phyloP scores from a whole-genome alignment of 2,888 invertebrate genomes.

The Drosophila kuntzei region DNA sequence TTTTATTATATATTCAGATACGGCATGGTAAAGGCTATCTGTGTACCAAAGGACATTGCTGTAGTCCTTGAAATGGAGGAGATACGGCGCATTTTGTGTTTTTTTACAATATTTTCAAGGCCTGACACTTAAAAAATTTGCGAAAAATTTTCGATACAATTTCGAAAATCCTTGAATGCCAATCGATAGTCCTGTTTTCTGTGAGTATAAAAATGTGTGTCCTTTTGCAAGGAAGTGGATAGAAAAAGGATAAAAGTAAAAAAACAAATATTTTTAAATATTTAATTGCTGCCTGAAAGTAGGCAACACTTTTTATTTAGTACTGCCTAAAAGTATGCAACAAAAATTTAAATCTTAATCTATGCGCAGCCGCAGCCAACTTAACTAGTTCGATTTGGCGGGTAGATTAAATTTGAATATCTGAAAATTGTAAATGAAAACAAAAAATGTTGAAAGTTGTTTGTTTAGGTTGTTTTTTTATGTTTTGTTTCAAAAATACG shows the following conservation, averaged over 20 bases:
- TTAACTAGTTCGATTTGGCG: background rate
- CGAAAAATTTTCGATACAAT: background rate
- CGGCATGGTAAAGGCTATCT: background rate
- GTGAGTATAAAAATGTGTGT: background rate
- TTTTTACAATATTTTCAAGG: background rate
- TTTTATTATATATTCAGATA: background rate
- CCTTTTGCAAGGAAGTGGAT: background rate
- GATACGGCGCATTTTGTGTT: background rate
- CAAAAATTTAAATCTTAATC: background rate
- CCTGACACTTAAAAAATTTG: background rate
- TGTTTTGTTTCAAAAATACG: constrained; percentile 51
- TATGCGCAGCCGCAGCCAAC: background rate
- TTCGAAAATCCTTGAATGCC: background rate
- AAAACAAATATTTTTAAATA: background rate
- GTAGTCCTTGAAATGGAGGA: constrained; percentile 1
- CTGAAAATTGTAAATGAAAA: background rate
- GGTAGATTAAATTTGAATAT: background rate
- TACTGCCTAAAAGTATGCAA: constrained; percentile 25
- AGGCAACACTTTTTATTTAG: background rate
- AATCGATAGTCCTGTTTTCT: constrained; percentile 5
- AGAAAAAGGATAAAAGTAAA: background rate
- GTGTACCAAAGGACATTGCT: background rate
- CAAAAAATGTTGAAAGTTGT: background rate
- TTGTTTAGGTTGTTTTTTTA: constrained; percentile 16
- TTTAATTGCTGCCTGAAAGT: background rate